Evolutionary conservation across 23 tunicate species (phyloP).

Genomic region (Trididemnum clinides): DNA sequence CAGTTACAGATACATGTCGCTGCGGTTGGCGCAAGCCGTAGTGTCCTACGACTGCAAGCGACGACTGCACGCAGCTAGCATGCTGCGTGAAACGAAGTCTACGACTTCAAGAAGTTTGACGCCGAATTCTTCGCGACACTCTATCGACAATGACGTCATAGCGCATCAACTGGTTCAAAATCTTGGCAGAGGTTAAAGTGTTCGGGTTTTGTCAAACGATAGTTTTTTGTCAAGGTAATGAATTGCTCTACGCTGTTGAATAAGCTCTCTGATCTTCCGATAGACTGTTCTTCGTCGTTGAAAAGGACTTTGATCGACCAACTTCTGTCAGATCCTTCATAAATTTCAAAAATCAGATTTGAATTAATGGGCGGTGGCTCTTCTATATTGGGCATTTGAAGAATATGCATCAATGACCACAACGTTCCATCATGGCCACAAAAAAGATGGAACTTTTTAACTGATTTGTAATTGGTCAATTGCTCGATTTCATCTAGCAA

Average conservation of each 20-base stretch:
- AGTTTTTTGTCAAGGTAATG: not conserved
- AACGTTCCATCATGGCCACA: not conserved
- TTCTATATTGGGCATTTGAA: not conserved
- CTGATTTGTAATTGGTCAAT: not conserved
- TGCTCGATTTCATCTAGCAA: not conserved
- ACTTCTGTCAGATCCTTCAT: not conserved
- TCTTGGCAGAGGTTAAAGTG: not conserved
- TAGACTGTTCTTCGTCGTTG: not conserved
- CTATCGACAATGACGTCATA: too few relatives aligned
- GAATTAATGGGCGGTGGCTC: not conserved
- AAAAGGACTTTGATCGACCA: not conserved
- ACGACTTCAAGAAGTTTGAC: too few relatives aligned
- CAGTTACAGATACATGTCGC: too few relatives aligned
- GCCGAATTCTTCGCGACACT: too few relatives aligned
- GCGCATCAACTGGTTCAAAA: too few relatives aligned
- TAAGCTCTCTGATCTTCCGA: not conserved
- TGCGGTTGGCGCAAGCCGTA: too few relatives aligned
- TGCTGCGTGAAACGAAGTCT: too few relatives aligned
- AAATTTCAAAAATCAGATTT: constrained; percentile 3
- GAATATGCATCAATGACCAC: not conserved
- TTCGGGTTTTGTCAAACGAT: not conserved
- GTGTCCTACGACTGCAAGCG: too few relatives aligned
- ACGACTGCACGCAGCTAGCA: too few relatives aligned
- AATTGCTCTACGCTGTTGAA: not conserved
- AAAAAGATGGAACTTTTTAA: not conserved